Evolutionary conservation across 1,140 invertebrate species (phyloP), one percentile per base, ranked within the genome.

Genomic region (Drosophila mauritiana): DNA sequence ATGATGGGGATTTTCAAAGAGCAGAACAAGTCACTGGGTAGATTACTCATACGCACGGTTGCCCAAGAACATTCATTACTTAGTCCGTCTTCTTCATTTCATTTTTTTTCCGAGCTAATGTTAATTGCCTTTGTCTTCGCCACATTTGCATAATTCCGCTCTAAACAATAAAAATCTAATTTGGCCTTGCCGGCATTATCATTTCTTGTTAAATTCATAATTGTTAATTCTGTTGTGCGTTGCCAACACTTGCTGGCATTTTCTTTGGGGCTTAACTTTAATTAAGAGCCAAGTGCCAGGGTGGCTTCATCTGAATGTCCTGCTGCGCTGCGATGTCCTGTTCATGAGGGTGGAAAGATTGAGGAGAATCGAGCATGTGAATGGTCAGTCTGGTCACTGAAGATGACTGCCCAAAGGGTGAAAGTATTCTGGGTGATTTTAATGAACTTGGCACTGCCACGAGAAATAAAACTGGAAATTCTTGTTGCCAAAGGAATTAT

Each of bases 111-210:
- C 49, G 1, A 37, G 68, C 45, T 70, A 74, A 73, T 81, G 78
- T 63, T 85, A 86, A 86, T 86, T 85, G 82, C 78, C 73, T 72
- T 84, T 82, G 63, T 83, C 67, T 78, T 20, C 31, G 73, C 27
- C 54, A 57, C 72, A 91, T 91, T 91, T 91, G 90, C 90, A 91
- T 91, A 91, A 91, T 91, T 91, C 78, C 78, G 42, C 82, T 84
- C 88, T 73, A 83, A 90, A 91, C 82, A 91, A 91, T 91, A 91
- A 91, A 90, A 91, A 88, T 90, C 79, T 91, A 91, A 91, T 91
- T 91, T 90, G 68, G 37, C 61, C 63, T 39, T 13, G 25, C 22
- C 45, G 17, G 62, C 79, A 69, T 48, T 85, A 89, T 91, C 91
- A 91, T 79, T 91, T 91, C 90, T 90, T 91, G 90, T 91, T 91